phyloP scores from a whole-genome alignment of 2,888 invertebrate genomes.

The Scelioninae gen. 2 region DNA sequence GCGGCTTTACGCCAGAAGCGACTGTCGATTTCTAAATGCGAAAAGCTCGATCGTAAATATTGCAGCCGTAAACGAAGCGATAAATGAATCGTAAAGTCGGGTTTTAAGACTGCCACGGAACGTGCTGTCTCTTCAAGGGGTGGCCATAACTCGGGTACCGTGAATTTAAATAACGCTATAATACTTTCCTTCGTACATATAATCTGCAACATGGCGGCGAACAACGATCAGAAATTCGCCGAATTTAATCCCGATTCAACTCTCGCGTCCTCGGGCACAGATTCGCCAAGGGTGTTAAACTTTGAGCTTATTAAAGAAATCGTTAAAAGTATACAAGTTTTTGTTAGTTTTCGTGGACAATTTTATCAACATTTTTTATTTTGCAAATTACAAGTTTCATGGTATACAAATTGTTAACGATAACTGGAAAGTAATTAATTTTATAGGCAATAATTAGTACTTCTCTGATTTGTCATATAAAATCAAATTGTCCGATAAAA shows the following conservation, averaged over 20 bases:
- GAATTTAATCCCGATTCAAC: slow-evolving; percentile 48
- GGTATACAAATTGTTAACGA: too few species aligned
- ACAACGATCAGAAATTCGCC: slow-evolving; percentile 33
- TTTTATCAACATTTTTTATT: too few species aligned
- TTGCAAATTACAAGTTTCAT: too few species aligned
- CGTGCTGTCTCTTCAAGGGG: slow-evolving; percentile 56
- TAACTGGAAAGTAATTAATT: too few species aligned
- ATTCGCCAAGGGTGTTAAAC: slow-evolving; percentile 19
- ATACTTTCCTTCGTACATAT: slow-evolving; percentile 42
- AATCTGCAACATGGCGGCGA: slow-evolving; percentile 39
- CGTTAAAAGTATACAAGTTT: too few species aligned
- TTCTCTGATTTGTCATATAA: too few species aligned
- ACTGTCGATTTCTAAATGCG: slow-evolving; percentile 56
- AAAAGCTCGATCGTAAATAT: slow-evolving; percentile 64
- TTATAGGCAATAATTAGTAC: too few species aligned
- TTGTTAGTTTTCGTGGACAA: too few species aligned
- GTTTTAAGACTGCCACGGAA: slow-evolving; percentile 57
- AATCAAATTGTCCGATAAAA: too few species aligned
- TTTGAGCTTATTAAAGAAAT: slow-evolving; percentile 35
- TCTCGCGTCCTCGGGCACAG: slow-evolving; percentile 13
- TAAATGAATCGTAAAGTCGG: slow-evolving; percentile 67
- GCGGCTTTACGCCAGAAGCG: slow-evolving; percentile 53
- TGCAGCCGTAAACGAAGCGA: slow-evolving; percentile 64
- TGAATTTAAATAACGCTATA: slow-evolving; percentile 65
- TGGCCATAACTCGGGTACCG: slow-evolving; percentile 62